These are phyloP conservation scores for Oscheius sp. DNA, from an alignment of 1,140 invertebrate genomes.

Conservation along the genomic window DNA sequence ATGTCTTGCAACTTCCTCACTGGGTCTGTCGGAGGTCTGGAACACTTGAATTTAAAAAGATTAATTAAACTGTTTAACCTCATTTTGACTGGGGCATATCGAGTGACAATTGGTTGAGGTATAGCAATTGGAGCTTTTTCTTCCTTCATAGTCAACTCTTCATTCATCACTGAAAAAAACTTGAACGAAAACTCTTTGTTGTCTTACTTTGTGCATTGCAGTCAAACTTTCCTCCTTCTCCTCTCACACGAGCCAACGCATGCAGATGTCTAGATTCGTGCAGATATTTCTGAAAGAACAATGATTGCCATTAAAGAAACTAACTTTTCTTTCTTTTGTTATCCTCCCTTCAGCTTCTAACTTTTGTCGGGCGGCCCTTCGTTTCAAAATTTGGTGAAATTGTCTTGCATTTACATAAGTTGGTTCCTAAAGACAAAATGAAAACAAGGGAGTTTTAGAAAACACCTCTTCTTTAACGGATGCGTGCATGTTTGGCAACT, in stretches of 20 bases:
- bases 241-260: not conserved
- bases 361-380: not conserved
- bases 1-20: too few relatives aligned
- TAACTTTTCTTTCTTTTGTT: not conserved
- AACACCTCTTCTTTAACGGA: not conserved
- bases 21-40: too few relatives aligned
- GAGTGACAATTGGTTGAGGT: too few relatives aligned
- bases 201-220: too few relatives aligned
- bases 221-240: conserved; percentile 1
- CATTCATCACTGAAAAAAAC: too few relatives aligned
- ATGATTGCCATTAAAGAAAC: not conserved
- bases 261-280: conserved; percentile 9
- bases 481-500: not conserved
- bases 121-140: too few relatives aligned
- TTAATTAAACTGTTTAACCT: too few relatives aligned
- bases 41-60: too few relatives aligned
- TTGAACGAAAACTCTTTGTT: too few relatives aligned
- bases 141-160: too few relatives aligned
- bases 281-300: conserved; percentile 14
- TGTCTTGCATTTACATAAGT: conserved; percentile 8
- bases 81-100: too few relatives aligned
- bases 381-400: not conserved
- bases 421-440: not conserved
- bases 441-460: not conserved
- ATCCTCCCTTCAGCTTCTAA: conserved; percentile 3